Conservation (phyloP, 2,888 invertebrate genomes). For the Alitta virens region DNA sequence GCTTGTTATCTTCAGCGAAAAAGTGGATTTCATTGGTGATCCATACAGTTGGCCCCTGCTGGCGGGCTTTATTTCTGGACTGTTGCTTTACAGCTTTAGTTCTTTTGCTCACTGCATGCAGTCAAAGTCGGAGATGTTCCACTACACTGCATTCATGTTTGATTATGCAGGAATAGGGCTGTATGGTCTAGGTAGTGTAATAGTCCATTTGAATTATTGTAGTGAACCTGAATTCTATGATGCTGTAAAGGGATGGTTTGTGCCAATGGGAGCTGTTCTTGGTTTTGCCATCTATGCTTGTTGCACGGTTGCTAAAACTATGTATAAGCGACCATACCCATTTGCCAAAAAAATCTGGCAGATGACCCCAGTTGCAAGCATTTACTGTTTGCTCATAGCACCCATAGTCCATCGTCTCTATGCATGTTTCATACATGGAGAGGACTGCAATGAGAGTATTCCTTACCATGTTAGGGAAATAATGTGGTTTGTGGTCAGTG, state of each 20-base stretch:
- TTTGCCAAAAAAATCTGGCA: conserved; percentile 52
- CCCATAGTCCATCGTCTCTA: conserved; percentile 47
- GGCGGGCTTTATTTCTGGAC: conserved; percentile 42
- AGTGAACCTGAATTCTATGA: conserved; percentile 40
- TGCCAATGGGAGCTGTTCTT: conserved; percentile 44
- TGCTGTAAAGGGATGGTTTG: conserved; percentile 34
- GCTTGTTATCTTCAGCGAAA: conserved; percentile 33
- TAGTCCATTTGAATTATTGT: conserved; percentile 52
- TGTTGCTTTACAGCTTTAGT: conserved; percentile 47
- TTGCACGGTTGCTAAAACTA: conserved; percentile 47
- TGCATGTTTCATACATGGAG: conserved; percentile 29
- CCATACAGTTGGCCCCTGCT: conserved; percentile 51
- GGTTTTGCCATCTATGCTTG: conserved; percentile 42
- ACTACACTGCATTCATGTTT: conserved; percentile 54
- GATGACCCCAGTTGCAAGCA: conserved; percentile 43
- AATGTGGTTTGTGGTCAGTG: conserved; percentile 48
- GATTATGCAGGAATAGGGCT: conserved; percentile 56
- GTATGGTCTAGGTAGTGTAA: conserved; percentile 53
- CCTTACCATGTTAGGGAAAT: conserved; percentile 47
- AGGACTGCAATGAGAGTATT: conserved; percentile 42
- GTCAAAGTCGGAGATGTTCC: conserved; percentile 49
- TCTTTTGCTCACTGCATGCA: conserved; percentile 50
- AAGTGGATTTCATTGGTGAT: conserved; percentile 45
- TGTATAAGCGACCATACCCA: conserved; percentile 51
- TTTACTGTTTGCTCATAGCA: conserved; percentile 50